Base-by-base conservation (phyloP, 2,113 vertebrate species). In the Podilymbus podiceps region DNA sequence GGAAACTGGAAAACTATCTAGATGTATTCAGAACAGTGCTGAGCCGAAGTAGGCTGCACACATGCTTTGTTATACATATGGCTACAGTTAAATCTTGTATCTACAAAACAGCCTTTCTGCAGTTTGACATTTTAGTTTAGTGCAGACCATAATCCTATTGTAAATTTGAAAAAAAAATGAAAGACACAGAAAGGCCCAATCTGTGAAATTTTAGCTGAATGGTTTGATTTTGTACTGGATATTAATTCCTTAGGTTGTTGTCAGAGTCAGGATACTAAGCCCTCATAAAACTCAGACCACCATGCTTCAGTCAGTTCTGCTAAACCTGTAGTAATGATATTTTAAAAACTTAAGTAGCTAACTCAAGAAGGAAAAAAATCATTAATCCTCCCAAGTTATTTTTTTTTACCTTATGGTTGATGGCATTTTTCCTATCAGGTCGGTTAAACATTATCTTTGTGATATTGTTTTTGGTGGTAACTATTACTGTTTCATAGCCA, bases 401-500 rank as follows among this genome's bases (percentile, higher is more conserved):
- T 49, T 63, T 63, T 10, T 67, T 89, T 94, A 99, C 99, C 99
- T 98, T 91, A 0, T 63, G 71, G 15, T 89, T 99, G 95, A 99
- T 98, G 87, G 99, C 99, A 77, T 99, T 99, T 77, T 99, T 99
- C 92, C 95, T 99, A 19, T 98, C 56, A 3, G 99, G 99, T 33
- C 99, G 98, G 97, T 99, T 99, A 58, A 99, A 95, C 46, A 63
- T 96, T 95, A 99, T 99, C 78, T 98, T 99, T 35, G 99, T 99
- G 97, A 99, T 99, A 93, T 97, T 94, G 23, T 99, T 98, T 90
- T 98, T 97, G 4, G 97, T 98, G 52, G 98, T 98, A 62, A 99
- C 98, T 87, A 98, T 5, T 18, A 99, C 52, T 2, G 97, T 98
- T 78, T 98, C 90, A 75, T 98, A 99, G 11, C 72, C 83, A 8